These are phyloP conservation scores for Psophia crepitans DNA, from an alignment of 2,113 vertebrate species.

Conservation along the genomic window DNA sequence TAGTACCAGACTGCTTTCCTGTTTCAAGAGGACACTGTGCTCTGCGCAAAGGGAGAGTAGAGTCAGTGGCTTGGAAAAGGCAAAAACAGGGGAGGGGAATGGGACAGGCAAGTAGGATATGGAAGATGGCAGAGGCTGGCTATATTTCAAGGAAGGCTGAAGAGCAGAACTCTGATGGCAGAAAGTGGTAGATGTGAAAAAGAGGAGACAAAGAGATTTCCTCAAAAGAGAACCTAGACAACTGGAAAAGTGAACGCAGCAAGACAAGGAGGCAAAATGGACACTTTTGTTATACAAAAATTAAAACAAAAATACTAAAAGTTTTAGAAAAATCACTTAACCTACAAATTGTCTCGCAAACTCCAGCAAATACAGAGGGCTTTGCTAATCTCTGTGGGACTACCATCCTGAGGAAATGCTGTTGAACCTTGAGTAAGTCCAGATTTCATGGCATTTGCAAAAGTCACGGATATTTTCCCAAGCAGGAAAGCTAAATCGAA, in stretches of 20 bases:
- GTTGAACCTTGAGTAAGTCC: background rate
- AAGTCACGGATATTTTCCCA: background rate
- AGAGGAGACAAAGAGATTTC: background rate
- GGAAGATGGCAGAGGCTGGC: background rate
- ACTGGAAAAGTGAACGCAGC: background rate
- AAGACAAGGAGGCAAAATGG: background rate
- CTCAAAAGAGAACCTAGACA: background rate
- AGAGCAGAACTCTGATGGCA: background rate
- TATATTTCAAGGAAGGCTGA: background rate
- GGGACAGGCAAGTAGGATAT: background rate
- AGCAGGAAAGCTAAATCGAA: background rate
- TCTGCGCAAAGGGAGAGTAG: background rate
- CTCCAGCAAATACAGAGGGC: background rate
- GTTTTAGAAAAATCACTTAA: background rate
- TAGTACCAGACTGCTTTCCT: background rate
- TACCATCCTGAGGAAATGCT: background rate
- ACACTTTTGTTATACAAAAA: background rate
- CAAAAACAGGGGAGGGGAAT: background rate
- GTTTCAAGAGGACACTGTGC: background rate
- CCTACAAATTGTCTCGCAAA: background rate
- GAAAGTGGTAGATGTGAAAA: background rate
- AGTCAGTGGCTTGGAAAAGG: background rate
- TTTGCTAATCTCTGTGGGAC: background rate
- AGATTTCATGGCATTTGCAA: background rate
- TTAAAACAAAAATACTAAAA: background rate